A percentile compares a stretch with the other conserved stretches of the same genome.
Conservation (phyloP, 23 tunicate species). For the Ciona savignyi region DNA sequence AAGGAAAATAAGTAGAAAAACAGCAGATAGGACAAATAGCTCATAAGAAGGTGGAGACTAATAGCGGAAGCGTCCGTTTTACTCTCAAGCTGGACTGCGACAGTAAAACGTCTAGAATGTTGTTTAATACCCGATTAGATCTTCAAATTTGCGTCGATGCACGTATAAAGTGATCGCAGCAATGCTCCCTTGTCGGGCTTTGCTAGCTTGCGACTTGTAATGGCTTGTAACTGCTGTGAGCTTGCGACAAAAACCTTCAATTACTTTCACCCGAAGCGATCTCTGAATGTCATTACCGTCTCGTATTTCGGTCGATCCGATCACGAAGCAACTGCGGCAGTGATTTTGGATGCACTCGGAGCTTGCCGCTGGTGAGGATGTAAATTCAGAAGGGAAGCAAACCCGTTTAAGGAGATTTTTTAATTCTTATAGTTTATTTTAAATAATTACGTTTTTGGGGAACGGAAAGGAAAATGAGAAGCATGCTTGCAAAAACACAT, state of each 20-base stretch:
- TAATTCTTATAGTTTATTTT: neutral
- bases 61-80: neutral
- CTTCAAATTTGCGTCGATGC: neutral
- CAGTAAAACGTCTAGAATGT: neutral
- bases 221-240: neutral
- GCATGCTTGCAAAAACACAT: neutral
- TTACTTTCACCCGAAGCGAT: neutral
- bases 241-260: neutral
- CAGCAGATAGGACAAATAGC: too few species aligned
- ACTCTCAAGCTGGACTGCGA: neutral
- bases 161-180: neutral
- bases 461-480: neutral
- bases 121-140: neutral
- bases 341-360: neutral
- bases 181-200: neutral
- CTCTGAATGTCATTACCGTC: neutral
- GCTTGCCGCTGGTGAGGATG: too few species aligned
- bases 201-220: neutral
- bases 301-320: neutral
- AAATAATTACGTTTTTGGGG: neutral
- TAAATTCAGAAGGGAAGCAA: too few species aligned
- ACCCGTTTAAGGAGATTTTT: too few species aligned
- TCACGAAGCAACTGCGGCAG: neutral
- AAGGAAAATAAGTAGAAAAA: too few species aligned
- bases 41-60: too few species aligned